Percentiles rank a stretch among this genome's conserved stretches.
phyloP scores from a whole-genome alignment of 37 sponge, comb jelly and placozoan genomes.

The Beroe ovata region DNA sequence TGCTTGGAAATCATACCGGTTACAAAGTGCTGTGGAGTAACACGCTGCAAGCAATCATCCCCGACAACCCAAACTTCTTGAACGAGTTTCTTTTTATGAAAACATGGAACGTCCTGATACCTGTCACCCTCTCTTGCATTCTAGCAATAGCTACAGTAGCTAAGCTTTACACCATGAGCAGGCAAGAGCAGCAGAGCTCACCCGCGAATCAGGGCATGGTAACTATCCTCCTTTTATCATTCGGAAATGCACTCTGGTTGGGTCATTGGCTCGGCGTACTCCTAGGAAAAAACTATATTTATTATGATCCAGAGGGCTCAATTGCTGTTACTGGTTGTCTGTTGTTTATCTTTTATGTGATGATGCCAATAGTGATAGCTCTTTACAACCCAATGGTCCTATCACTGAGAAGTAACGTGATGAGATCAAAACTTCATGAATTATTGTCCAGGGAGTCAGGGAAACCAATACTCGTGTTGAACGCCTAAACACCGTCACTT shows the following conservation, averaged over 20 bases:
- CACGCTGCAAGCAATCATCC: neutral
- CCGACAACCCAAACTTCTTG: neutral
- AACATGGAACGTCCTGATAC: neutral
- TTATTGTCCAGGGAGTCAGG: too few relatives aligned
- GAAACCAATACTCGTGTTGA: too few relatives aligned
- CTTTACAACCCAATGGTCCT: neutral
- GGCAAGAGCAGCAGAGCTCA: neutral
- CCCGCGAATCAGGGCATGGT: neutral
- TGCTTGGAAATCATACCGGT: neutral
- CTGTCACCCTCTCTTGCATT: neutral
- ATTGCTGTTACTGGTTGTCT: neutral
- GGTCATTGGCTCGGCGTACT: neutral
- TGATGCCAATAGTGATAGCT: conserved; percentile 7
- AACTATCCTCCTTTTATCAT: neutral
- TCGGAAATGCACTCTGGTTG: neutral
- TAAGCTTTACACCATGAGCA: too few relatives aligned
- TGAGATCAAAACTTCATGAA: too few relatives aligned
- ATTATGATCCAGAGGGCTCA: neutral
- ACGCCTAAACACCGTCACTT: too few relatives aligned
- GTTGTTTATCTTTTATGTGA: neutral
- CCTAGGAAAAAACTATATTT: neutral
- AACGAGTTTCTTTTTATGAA: neutral
- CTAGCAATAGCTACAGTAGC: neutral
- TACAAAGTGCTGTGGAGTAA: conserved; percentile 2
- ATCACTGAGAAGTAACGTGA: neutral